Conservation (phyloP, 2,797 vertebrate genomes). For the Schizopygopsis pylzovi region DNA sequence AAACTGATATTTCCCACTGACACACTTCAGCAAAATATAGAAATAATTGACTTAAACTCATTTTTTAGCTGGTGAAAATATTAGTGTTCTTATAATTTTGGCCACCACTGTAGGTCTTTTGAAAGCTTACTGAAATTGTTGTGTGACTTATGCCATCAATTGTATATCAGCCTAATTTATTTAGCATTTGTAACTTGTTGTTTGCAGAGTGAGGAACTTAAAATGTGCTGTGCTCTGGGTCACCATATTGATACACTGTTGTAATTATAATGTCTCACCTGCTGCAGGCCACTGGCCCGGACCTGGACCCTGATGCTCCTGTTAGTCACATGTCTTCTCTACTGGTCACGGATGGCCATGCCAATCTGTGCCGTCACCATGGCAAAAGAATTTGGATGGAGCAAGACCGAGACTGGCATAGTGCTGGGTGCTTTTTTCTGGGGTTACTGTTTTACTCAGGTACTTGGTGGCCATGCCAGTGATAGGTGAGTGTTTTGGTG, state of each 20-base stretch:
- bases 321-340: slow-evolving; percentile 87
- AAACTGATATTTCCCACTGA: too few species aligned
- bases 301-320: slow-evolving; percentile 84
- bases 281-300: slow-evolving; percentile 63
- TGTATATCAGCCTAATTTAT: background rate
- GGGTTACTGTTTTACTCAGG: slow-evolving; percentile 93
- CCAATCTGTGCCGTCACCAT: slow-evolving; percentile 84
- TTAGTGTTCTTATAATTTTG: too few species aligned
- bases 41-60: too few species aligned
- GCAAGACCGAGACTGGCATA: slow-evolving; percentile 86
- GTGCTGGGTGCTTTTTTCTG: slow-evolving; percentile 92
- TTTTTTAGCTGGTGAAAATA: too few species aligned
- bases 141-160: background rate
- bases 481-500: slow-evolving; percentile 73
- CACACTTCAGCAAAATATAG: too few species aligned
- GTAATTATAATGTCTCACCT: background rate
- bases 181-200: background rate
- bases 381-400: slow-evolving; percentile 85
- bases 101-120: background rate
- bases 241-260: slow-evolving; percentile 6
- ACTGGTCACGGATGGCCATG: slow-evolving; percentile 84
- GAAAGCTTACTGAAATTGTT: background rate
- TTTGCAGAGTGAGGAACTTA: background rate
- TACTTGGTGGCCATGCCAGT: slow-evolving; percentile 86
- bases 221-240: background rate